Percentiles rank a stretch among this genome's conserved stretches.
Conservation (phyloP, 2,113 vertebrate genomes). For the Ibidorhyncha struthersii region DNA sequence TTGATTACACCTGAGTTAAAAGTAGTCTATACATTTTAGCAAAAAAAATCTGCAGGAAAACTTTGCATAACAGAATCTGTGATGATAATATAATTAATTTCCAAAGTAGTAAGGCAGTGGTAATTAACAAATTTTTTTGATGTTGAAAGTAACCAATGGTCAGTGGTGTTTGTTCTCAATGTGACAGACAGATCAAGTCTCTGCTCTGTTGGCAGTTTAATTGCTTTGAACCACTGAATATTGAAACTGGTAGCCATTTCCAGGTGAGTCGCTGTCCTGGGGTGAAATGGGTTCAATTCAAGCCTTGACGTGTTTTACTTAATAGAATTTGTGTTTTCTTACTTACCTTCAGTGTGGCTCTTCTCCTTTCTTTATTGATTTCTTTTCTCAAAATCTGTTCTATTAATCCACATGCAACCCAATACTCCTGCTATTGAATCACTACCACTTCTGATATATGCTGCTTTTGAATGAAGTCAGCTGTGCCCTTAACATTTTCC, state of each 20-base stretch:
- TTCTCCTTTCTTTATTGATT: not conserved
- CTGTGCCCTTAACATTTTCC: not conserved
- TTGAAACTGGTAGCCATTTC: not conserved
- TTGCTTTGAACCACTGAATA: not conserved
- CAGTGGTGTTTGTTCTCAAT: not conserved
- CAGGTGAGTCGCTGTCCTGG: not conserved
- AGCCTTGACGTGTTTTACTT: not conserved
- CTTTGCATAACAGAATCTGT: not conserved
- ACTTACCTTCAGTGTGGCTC: not conserved
- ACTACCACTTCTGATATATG: not conserved
- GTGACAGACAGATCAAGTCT: not conserved
- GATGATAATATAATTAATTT: not conserved
- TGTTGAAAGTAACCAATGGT: not conserved
- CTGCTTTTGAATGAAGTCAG: not conserved
- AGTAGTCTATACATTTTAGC: not conserved
- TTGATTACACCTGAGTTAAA: not conserved
- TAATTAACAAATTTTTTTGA: not conserved
- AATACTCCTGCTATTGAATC: not conserved
- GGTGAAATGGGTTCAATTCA: not conserved
- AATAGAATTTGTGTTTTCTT: not conserved
- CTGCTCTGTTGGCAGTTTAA: not conserved
- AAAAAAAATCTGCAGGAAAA: not conserved
- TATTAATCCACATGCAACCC: not conserved
- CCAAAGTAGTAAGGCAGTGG: not conserved
- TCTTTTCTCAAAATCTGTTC: not conserved